Conservation (phyloP, 2,797 vertebrate species). For the Takifugu ocellatus region DNA sequence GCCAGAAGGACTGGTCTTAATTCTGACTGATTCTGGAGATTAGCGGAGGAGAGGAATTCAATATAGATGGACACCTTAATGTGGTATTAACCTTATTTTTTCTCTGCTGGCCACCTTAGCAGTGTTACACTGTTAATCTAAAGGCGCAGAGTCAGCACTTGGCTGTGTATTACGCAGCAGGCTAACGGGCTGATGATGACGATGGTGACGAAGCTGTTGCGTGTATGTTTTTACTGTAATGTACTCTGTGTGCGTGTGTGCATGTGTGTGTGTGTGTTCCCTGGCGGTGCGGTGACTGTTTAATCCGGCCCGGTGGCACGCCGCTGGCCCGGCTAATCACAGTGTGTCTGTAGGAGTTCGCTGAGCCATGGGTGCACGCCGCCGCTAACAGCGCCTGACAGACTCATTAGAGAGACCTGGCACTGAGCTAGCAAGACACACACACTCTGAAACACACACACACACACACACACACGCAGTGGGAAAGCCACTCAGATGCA, state of each 20-base stretch:
- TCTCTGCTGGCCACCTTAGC: neutral
- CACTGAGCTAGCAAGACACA: conserved; percentile 64
- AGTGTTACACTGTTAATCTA: conserved; percentile 50
- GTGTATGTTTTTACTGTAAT: conserved; percentile 36
- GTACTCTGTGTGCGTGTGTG: conserved; percentile 33
- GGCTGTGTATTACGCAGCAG: conserved; percentile 60
- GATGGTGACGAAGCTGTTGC: conserved; percentile 54
- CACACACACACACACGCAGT: conserved; percentile 36
- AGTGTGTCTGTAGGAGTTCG: conserved; percentile 72
- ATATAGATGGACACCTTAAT: conserved; percentile 49
- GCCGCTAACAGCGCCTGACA: conserved; percentile 77
- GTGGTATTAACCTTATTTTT: conserved; percentile 33
- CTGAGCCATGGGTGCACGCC: conserved; percentile 71
- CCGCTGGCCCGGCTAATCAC: conserved; percentile 80
- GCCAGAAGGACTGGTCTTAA: conserved; percentile 62
- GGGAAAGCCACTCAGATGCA: conserved; percentile 53
- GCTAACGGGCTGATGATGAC: conserved; percentile 65
- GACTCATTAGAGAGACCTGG: conserved; percentile 80
- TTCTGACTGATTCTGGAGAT: conserved; percentile 68
- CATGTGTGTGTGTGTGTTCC: conserved; percentile 58
- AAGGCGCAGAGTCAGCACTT: conserved; percentile 51
- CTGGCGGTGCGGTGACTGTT: conserved; percentile 70
- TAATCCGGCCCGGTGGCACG: conserved; percentile 79
- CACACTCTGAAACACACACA: conserved; percentile 29
- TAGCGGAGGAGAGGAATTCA: conserved; percentile 56